Base-by-base conservation (phyloP, 2,888 invertebrate genomes). In the Lepidocyrtoides sp. region DNA sequence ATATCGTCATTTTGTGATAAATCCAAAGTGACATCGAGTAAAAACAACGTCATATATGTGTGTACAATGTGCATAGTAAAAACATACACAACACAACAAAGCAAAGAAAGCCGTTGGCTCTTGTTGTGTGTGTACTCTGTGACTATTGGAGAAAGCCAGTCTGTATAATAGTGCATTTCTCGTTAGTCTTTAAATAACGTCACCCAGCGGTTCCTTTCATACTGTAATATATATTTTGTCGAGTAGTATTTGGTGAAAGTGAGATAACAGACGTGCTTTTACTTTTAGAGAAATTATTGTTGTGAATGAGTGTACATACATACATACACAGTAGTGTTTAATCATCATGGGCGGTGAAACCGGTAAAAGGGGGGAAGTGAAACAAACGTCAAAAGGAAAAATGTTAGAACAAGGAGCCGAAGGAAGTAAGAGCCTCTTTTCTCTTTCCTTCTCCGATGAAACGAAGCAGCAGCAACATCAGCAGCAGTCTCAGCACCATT, bases 1-100 rank as follows among this genome's bases (percentile, higher is more conserved):
- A 51, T 48, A 51, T 88, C 88, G 88, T 69, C 69, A 81, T 81
- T 75, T 81, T 88, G 88, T 82, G 82, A 88, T 88, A 88, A 88
- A 88, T 88, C 54, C 79, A 88, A 36, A 51, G 88, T 88, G 88
- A 88, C 88, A 88, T 57, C 23, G 2, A 41, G 36, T 69, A 66
- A 69, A 51, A 69, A 41, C 69, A 69, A 41, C 17, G 32, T 5
- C n/a, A n/a, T n/a, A n/a, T n/a, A n/a, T n/a, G n/a, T n/a, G n/a
- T n/a, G n/a, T n/a, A n/a, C n/a, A n/a, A n/a, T n/a, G n/a, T n/a
- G n/a, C n/a, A n/a, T n/a, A n/a, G n/a, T n/a, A n/a, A n/a, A n/a
- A n/a, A 36, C 36, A 69, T 17, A 69, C 32, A 69, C 69, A 36
- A 41, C 7, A 69, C n/a, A n/a, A n/a, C n/a, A n/a, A n/a, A n/a